These are phyloP conservation scores for Anarhynchus alexandrinus DNA, from an alignment of 2,113 vertebrate genomes.

Conservation along the genomic window DNA sequence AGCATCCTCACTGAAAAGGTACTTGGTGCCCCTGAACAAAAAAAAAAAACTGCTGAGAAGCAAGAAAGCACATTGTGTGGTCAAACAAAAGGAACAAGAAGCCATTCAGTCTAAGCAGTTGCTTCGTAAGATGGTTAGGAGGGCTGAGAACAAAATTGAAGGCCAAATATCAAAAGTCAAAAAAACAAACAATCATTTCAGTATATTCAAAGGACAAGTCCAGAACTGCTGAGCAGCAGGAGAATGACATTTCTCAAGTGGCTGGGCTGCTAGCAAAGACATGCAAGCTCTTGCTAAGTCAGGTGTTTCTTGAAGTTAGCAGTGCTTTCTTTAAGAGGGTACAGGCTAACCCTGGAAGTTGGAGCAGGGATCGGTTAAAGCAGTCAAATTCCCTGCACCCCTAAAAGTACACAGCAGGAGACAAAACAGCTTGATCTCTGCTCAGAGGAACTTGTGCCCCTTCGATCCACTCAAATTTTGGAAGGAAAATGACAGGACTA, in stretches of 20 bases:
- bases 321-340: neutral
- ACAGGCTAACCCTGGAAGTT: neutral
- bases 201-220: neutral
- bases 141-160: neutral
- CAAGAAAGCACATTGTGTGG: neutral
- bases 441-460: neutral
- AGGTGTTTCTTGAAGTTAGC: neutral
- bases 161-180: neutral
- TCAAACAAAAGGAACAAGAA: neutral
- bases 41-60: neutral
- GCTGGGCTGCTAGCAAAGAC: neutral
- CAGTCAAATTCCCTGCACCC: neutral
- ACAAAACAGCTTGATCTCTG: neutral
- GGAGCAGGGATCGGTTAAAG: neutral
- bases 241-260: neutral
- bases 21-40: neutral
- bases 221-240: neutral
- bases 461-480: neutral
- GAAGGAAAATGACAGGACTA: neutral
- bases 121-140: neutral
- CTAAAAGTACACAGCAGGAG: neutral
- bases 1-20: neutral
- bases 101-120: neutral
- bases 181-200: neutral
- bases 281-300: neutral